Evolutionary conservation across 2,797 vertebrate genomes (phyloP), one percentile per base, ranked within the genome.

Genomic region (Acrocephalus scirpaceus): DNA sequence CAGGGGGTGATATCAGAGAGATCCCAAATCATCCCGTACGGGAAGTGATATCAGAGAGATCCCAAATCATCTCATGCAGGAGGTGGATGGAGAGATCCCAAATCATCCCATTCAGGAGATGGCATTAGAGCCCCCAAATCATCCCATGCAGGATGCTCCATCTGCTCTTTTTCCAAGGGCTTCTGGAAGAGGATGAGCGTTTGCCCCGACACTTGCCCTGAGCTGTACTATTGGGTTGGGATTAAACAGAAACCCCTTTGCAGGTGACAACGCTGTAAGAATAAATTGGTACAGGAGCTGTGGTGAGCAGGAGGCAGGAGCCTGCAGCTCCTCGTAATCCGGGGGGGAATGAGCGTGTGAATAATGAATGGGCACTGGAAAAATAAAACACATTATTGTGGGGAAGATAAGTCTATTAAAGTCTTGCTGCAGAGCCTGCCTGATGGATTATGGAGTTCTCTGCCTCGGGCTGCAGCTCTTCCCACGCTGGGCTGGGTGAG

Each of bases 11-110:
- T 36, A 36, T 6, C 1, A 0, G 11, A 23, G 38, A 71, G 4
- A 4, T 1, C 53, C 53, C 11, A 74, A 38, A 74, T 5, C 8
- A 44, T 44, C n/a, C 38, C 0, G 0, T 5, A 16, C 6, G 30
- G 14, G 20, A 67, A 25, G 32, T 66, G 44, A 16, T 8, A 38
- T 12, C 1, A 0, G 6, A 34, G 17, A 27, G 5, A 2, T 3
- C n/a, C 34, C n/a, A 38, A 48, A 67, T 21, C 30, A 47, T n/a
- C 30, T 18, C 32, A 7, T 21, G 18, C 13, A 30, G 36, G 74
- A 64, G 34, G 7, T 38, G 57, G 57, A 18, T 2, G 2, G 8
- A 19, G 26, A 60, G 36, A 7, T 7, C 36, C 25, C 58, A 60
- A 38, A 38, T 38, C 25, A 25, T 18, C 34, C 22, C 8, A 13